Percentiles rank a stretch among this genome's conserved stretches.
These are phyloP conservation scores for Tapirus indicus DNA, from an alignment of 2,797 vertebrate genomes.

Conservation along the genomic window DNA sequence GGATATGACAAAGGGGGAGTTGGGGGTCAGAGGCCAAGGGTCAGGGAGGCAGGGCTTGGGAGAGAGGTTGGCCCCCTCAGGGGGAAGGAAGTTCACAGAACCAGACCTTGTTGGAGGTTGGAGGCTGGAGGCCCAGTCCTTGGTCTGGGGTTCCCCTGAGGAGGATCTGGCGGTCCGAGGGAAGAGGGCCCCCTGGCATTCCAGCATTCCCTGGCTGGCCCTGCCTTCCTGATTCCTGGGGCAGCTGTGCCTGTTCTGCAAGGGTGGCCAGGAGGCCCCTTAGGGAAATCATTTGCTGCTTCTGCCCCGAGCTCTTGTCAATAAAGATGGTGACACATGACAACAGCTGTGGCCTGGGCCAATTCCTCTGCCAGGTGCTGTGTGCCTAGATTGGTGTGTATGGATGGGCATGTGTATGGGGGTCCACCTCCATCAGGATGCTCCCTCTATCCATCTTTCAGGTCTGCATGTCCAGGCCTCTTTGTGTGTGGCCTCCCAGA, in stretches of 20 bases:
- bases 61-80: fast-evolving
- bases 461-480: not conserved
- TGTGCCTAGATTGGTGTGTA: not conserved
- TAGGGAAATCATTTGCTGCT: not conserved
- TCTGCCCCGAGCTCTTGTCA: constrained; percentile 12
- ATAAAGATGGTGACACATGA: constrained; percentile 59
- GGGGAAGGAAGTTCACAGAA: not conserved
- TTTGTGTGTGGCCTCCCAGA: not conserved
- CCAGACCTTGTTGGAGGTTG: not conserved
- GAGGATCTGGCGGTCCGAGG: not conserved
- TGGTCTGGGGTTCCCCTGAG: not conserved
- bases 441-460: not conserved
- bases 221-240: not conserved
- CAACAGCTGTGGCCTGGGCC: not conserved
- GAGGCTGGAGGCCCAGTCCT: not conserved
- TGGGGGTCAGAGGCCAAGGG: not conserved
- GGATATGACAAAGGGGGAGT: not conserved
- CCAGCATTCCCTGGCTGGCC: not conserved
- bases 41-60: constrained; percentile 5
- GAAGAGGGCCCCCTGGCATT: not conserved
- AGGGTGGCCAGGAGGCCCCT: not conserved
- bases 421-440: not conserved
- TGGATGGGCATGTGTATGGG: no score
- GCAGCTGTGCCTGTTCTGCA: not conserved
- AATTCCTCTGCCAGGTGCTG: not conserved